Conservation (phyloP, 2,113 vertebrate species). For the Guaruba guarouba region DNA sequence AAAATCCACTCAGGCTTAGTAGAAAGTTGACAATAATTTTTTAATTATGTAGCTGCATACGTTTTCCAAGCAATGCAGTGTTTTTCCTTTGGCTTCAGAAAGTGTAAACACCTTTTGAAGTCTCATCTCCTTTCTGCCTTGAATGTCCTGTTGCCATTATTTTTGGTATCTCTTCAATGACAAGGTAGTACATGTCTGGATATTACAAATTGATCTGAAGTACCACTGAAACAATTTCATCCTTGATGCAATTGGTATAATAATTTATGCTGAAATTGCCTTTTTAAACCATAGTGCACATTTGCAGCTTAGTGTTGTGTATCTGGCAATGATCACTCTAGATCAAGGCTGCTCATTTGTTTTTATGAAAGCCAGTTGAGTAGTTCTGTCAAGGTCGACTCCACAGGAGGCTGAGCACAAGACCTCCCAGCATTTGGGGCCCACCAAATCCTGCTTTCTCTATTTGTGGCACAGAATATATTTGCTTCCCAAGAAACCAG, state of each 20-base stretch:
- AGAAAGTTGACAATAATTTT: not conserved
- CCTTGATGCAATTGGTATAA: not conserved
- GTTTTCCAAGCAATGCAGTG: not conserved
- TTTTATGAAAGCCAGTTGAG: slow-evolving; percentile 23
- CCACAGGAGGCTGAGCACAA: slow-evolving; percentile 1
- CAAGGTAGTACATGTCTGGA: not conserved
- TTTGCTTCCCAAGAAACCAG: not conserved
- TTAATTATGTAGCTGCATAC: not conserved
- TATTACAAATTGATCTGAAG: not conserved
- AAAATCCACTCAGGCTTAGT: not conserved
- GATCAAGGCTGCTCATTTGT: slow-evolving; percentile 8
- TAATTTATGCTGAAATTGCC: not conserved
- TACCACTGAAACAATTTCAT: not conserved
- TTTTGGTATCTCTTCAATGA: not conserved
- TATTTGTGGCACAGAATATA: not conserved
- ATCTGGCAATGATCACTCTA: slow-evolving; percentile 37
- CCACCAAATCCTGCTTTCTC: not conserved
- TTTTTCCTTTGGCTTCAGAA: not conserved
- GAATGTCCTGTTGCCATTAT: not conserved
- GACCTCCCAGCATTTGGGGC: slow-evolving; percentile 34
- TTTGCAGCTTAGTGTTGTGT: not conserved
- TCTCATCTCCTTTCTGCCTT: not conserved
- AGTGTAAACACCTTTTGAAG: not conserved
- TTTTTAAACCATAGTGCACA: not conserved
- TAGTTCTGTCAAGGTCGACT: slow-evolving; percentile 18